Conservation (phyloP, 2,113 vertebrate species). For the Muntiacus reevesi region DNA sequence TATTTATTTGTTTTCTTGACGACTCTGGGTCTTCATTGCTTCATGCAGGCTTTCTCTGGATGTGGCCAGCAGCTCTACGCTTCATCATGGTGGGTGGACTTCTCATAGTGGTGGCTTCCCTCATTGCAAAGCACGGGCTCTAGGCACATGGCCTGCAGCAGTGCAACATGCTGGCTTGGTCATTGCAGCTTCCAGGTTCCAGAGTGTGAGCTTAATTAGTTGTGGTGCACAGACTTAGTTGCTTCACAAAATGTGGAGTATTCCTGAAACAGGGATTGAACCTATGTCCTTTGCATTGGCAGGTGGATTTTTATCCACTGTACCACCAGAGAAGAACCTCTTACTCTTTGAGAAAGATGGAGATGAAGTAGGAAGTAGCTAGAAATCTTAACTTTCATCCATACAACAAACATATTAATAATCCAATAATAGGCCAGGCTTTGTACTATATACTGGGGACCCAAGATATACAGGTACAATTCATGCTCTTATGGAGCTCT, state of each 20-base stretch:
- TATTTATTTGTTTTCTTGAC: background rate
- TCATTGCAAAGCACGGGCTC: background rate
- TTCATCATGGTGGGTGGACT: background rate
- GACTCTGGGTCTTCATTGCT: background rate
- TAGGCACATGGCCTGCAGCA: background rate
- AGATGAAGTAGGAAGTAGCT: background rate
- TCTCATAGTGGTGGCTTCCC: background rate
- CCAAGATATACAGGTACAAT: background rate
- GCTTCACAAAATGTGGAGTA: background rate
- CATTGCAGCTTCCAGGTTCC: background rate
- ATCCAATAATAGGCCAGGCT: background rate
- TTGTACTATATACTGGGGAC: background rate
- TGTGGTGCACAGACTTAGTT: background rate
- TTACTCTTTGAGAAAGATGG: background rate
- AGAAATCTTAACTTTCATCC: background rate
- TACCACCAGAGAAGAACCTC: background rate
- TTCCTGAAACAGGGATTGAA: background rate
- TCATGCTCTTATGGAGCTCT: background rate
- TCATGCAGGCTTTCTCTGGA: background rate
- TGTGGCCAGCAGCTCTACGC: rapidly evolving
- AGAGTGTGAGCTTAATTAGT: background rate
- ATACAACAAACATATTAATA: background rate
- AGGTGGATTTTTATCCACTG: background rate
- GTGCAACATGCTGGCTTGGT: rapidly evolving
- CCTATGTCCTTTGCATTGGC: background rate